Conservation (phyloP, 2,113 vertebrate genomes). For the Cryptotis parvus region DNA sequence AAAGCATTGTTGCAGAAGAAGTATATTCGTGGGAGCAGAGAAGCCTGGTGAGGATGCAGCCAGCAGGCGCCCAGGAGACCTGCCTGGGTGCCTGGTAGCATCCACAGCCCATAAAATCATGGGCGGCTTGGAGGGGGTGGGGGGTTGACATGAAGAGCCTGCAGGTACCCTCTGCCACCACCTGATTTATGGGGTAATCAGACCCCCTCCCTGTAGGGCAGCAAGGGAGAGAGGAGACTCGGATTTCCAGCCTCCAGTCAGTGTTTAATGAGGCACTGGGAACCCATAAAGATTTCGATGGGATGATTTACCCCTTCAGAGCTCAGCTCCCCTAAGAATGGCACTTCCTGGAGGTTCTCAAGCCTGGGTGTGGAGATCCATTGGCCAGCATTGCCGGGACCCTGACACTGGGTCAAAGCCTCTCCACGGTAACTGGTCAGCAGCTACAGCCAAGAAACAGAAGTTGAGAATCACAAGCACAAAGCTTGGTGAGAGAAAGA, state of each 20-base stretch:
- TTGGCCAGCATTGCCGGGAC: background rate
- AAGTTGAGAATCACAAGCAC: background rate
- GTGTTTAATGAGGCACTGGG: conserved; percentile 69
- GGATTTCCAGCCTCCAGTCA: conserved; percentile 56
- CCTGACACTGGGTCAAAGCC: background rate
- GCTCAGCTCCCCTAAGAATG: background rate
- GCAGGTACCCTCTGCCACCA: conserved; percentile 47
- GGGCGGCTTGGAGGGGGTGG: background rate
- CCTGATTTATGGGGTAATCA: conserved; percentile 75
- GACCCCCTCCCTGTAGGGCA: conserved; percentile 53
- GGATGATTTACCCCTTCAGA: conserved; percentile 32
- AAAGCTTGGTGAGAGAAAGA: too few species aligned
- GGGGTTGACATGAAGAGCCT: conserved; percentile 56
- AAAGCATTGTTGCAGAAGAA: background rate
- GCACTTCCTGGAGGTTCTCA: background rate
- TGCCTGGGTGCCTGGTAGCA: background rate
- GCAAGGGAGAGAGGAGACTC: background rate
- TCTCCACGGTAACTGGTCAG: background rate
- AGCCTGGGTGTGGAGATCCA: background rate
- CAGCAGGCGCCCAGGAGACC: background rate
- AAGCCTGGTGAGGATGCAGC: background rate
- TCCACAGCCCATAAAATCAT: conserved; percentile 62
- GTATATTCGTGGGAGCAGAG: background rate
- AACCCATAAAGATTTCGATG: conserved; percentile 75
- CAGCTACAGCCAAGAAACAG: background rate